phyloP scores from a whole-genome alignment of 2,888 invertebrate species.

The Sepiola atlantica region DNA sequence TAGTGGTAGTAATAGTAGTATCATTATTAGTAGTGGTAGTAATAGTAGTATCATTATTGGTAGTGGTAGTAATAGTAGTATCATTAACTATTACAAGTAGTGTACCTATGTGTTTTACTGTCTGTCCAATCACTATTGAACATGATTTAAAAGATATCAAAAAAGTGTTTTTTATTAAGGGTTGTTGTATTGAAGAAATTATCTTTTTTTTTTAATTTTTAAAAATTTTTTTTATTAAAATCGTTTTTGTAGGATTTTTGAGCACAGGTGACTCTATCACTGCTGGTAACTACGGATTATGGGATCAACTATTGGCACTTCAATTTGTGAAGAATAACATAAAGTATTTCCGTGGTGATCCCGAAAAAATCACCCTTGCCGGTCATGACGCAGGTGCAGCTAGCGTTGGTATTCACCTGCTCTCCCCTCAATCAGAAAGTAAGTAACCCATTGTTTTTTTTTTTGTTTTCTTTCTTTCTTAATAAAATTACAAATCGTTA shows the following conservation, averaged over 20 bases:
- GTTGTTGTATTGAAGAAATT: not conserved
- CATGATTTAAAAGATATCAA: no score
- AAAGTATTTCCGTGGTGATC: slow-evolving; percentile 86
- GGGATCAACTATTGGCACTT: slow-evolving; percentile 76
- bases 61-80: no score
- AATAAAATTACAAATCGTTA: not conserved
- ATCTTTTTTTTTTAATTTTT: not conserved
- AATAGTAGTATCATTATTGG: no score
- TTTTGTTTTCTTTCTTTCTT: not conserved
- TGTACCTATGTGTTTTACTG: no score
- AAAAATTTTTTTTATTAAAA: not conserved
- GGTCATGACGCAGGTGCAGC: slow-evolving; percentile 84
- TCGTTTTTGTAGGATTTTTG: slow-evolving; percentile 74
- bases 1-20: no score
- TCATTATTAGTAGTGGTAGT: no score
- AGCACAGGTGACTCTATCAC: slow-evolving; percentile 77
- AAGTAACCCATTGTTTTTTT: slow-evolving; percentile 43
- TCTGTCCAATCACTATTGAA: no score
- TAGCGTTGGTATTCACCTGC: slow-evolving; percentile 75
- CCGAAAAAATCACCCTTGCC: slow-evolving; percentile 84
- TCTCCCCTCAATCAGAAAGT: slow-evolving; percentile 73
- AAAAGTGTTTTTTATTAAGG: not conserved
- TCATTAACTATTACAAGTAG: no score
- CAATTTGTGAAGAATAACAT: slow-evolving; percentile 82
- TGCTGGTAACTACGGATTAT: slow-evolving; percentile 77